Evolutionary conservation across 2,113 vertebrate genomes (phyloP), one percentile per base, ranked within the genome.

Genomic region (Saiga tatarica): DNA sequence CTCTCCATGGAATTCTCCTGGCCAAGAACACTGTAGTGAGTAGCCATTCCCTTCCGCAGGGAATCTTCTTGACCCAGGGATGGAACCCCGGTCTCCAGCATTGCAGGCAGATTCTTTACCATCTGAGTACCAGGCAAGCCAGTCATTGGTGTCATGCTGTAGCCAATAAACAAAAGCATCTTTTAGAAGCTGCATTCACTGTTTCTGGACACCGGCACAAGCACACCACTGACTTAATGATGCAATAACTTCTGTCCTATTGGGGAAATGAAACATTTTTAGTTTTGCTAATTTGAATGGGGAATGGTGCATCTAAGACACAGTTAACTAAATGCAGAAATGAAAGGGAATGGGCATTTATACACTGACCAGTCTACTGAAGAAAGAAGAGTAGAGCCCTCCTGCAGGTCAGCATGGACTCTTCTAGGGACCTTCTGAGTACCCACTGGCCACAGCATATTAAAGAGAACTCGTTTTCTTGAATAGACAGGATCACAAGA

Each of bases 281-380:
- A 93, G 57, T 89, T 87, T 88, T 94, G 23, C 62, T 95, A 71
- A 82, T 74, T 71, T 86, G 47, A 91, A 21, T 13, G 93, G 30
- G 57, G 13, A 25, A 33, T 55, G 30, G 33, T 87, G 26, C 15
- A 50, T 85, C 45, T 59, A 79, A 89, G 85, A 92, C 13, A 79
- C 16, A 87, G 82, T 57, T 85, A 74, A 5, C 45, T 55, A 67
- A 59, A 88, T 60, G 59, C 21, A 79, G 79, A 92, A 89, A 25
- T 17, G 28, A 94, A 91, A 93, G n/a, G 39, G 23, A n/a, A 26
- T 4, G 9, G 67, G 7, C 30, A 47, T 21, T 57, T 92, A 6
- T 10, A 55, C 28, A 26, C 5, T 47, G 23, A 47, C 30, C 11
- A 52, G 4, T 67, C 16, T 81, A 33, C 15, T 81, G 12, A 17